phyloP scores from a whole-genome alignment of 1,140 invertebrate species.

The Hycleus cichorii region DNA sequence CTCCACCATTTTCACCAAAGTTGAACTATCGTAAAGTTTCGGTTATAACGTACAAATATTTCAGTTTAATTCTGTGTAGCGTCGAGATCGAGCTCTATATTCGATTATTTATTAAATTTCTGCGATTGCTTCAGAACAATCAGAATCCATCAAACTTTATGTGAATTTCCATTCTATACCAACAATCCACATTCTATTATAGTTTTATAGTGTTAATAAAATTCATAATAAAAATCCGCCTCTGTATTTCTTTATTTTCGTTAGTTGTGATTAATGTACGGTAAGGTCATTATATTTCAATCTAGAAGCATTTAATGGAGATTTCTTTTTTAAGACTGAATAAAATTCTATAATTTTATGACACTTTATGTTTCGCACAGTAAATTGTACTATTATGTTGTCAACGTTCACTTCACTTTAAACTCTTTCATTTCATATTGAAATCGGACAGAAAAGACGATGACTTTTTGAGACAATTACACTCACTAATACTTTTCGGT shows the following conservation, averaged over 20 bases:
- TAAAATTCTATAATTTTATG: conserved; percentile 39
- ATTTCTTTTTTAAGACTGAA: conserved; percentile 32
- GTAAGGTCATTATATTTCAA: conserved; percentile 32
- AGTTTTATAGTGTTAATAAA: conserved; percentile 11
- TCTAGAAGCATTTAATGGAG: conserved; percentile 33
- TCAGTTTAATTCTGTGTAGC: too few relatives aligned
- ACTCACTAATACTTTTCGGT: too few relatives aligned
- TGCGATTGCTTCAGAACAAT: too few relatives aligned
- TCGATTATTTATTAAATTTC: too few relatives aligned
- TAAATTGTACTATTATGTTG: conserved; percentile 35
- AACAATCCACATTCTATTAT: not conserved
- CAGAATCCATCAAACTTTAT: conserved; percentile 1
- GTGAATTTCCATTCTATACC: not conserved
- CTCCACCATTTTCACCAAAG: too few relatives aligned
- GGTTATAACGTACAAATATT: too few relatives aligned
- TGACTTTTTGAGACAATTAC: conserved; percentile 18
- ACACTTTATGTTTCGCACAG: conserved; percentile 36
- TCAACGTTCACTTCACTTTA: conserved; percentile 25
- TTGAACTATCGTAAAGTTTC: too few relatives aligned
- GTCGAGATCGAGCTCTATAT: too few relatives aligned
- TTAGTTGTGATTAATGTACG: conserved; percentile 7
- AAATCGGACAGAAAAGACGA: too few relatives aligned
- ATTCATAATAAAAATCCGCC: conserved; percentile 1
- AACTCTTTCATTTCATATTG: conserved; percentile 12
- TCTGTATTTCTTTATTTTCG: not conserved